Conservation (phyloP, 1,140 invertebrate species). For the Pinna nobilis region DNA sequence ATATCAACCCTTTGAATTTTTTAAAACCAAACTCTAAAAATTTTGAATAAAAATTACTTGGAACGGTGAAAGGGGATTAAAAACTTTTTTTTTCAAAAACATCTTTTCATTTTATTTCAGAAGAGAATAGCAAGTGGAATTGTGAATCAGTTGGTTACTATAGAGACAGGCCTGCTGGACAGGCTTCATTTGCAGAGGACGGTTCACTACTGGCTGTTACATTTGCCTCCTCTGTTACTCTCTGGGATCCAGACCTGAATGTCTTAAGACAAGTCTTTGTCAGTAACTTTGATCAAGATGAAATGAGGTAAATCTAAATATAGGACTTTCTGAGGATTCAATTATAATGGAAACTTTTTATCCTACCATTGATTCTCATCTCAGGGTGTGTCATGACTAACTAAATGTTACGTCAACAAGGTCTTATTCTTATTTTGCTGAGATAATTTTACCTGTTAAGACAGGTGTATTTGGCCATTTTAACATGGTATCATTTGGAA, state of each 20-base stretch:
- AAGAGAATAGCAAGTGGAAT: slow-evolving; percentile 77
- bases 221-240: slow-evolving; percentile 82
- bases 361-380: too few relatives aligned
- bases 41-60: not conserved
- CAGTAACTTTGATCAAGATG: slow-evolving; percentile 48
- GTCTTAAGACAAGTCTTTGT: slow-evolving; percentile 77
- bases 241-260: slow-evolving; percentile 79
- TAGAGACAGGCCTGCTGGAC: slow-evolving; percentile 77
- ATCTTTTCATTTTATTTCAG: slow-evolving; percentile 46
- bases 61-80: not conserved
- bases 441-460: not conserved
- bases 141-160: slow-evolving; percentile 82
- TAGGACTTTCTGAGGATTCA: slow-evolving; percentile 5
- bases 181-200: slow-evolving; percentile 83
- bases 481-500: too few relatives aligned
- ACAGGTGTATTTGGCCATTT: too few relatives aligned
- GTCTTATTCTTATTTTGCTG: not conserved
- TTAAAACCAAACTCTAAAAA: too few relatives aligned
- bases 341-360: not conserved
- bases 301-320: slow-evolving; percentile 58
- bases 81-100: not conserved
- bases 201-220: slow-evolving; percentile 84
- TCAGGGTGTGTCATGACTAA: not conserved
- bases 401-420: not conserved
- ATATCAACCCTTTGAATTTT: too few relatives aligned